Evolutionary conservation across 2,113 vertebrate species (phyloP).

Genomic region (Gnathonemus longibarbis): DNA sequence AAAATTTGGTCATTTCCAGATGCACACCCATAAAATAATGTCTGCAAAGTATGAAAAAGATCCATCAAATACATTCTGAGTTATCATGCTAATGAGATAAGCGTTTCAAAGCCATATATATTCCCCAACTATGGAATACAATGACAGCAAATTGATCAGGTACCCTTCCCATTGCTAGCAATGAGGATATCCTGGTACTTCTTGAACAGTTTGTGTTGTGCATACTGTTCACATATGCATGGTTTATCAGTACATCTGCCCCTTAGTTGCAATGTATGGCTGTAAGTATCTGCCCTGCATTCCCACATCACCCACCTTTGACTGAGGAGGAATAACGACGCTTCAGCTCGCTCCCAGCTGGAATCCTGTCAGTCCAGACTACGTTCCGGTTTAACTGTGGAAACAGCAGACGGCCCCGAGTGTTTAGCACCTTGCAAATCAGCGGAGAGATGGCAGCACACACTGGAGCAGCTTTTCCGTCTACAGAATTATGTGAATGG

Average conservation of each 20-base stretch:
- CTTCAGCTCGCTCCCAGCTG: neutral
- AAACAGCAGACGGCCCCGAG: neutral
- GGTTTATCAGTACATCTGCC: neutral
- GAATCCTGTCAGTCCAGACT: neutral
- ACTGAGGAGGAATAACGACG: neutral
- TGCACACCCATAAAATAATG: neutral
- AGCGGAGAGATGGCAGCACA: neutral
- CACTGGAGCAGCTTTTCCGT: neutral
- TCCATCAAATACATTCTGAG: neutral
- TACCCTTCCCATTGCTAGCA: neutral
- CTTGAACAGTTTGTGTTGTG: neutral
- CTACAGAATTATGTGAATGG: neutral
- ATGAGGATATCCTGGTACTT: neutral
- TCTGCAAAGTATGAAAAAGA: neutral
- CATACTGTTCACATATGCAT: neutral
- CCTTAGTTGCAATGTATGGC: neutral
- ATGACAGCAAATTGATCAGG: neutral
- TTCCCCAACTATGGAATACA: neutral
- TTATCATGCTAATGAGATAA: neutral
- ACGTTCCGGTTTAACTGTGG: neutral
- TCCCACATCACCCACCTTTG: neutral
- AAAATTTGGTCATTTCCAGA: neutral
- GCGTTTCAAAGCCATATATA: neutral
- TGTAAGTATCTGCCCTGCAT: neutral
- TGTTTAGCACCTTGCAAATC: neutral